phyloP scores from a whole-genome alignment of 2,113 vertebrate genomes.

The Solenodon paradoxus region DNA sequence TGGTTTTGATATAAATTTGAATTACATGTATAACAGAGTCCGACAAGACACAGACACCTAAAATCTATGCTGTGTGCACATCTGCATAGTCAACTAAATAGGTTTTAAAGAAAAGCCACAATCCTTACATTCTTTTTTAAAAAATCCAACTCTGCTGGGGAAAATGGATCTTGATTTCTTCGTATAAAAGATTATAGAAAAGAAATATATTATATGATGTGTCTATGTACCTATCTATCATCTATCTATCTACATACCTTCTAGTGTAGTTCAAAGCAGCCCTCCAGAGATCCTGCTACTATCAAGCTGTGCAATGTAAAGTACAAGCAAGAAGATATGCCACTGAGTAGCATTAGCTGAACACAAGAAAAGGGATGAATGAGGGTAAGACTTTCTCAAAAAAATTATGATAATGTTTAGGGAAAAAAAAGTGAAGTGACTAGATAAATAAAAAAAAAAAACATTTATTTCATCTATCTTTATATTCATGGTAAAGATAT shows the following conservation, averaged over 20 bases:
- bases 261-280: neutral
- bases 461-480: neutral
- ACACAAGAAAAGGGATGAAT: neutral
- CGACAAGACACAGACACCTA: neutral
- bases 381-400: neutral
- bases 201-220: neutral
- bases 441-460: neutral
- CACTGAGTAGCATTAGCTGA: neutral
- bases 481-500: neutral
- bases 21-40: neutral
- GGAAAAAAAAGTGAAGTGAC: neutral
- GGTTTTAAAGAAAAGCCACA: neutral
- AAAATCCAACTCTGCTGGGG: neutral
- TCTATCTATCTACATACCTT: neutral
- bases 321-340: neutral
- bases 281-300: neutral
- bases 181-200: neutral
- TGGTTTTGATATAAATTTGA: neutral
- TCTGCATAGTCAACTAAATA: neutral
- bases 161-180: neutral
- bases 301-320: neutral
- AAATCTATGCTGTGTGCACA: fast-evolving
- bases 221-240: no score
- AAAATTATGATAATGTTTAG: neutral
- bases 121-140: neutral